Conservation (phyloP, 2,113 vertebrate species). For the Tachysurus fulvidraco region DNA sequence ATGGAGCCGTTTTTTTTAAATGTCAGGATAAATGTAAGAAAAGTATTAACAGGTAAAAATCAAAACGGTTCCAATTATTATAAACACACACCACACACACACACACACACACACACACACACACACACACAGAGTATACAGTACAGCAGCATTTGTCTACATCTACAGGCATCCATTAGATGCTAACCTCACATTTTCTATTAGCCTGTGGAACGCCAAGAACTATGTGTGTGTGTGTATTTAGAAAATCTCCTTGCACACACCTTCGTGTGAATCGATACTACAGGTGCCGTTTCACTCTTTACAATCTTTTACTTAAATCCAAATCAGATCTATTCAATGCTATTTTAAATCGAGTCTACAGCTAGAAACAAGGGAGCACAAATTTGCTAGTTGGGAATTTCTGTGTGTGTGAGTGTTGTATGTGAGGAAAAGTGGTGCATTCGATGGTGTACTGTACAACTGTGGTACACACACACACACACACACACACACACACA, state of each 20-base stretch:
- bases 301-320: neutral
- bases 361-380: neutral
- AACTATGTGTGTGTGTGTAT: neutral
- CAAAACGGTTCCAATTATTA: neutral
- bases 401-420: neutral
- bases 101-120: neutral
- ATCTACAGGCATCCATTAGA: neutral
- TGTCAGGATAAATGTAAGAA: neutral
- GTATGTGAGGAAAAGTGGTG: neutral
- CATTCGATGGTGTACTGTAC: neutral
- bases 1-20: neutral
- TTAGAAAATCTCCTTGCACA: neutral
- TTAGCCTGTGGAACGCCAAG: neutral
- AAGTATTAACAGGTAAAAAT: constrained; percentile 6
- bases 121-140: neutral
- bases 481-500: constrained; percentile 6
- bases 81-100: neutral
- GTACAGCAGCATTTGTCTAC: neutral
- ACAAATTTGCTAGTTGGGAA: neutral
- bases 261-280: neutral
- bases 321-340: neutral
- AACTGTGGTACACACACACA: neutral
- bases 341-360: neutral
- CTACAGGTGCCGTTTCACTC: neutral
- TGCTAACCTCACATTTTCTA: neutral